Percentiles rank a stretch among this genome's conserved stretches.
phyloP scores from a whole-genome alignment of 2,113 vertebrate genomes.

The Trogon surrucura region DNA sequence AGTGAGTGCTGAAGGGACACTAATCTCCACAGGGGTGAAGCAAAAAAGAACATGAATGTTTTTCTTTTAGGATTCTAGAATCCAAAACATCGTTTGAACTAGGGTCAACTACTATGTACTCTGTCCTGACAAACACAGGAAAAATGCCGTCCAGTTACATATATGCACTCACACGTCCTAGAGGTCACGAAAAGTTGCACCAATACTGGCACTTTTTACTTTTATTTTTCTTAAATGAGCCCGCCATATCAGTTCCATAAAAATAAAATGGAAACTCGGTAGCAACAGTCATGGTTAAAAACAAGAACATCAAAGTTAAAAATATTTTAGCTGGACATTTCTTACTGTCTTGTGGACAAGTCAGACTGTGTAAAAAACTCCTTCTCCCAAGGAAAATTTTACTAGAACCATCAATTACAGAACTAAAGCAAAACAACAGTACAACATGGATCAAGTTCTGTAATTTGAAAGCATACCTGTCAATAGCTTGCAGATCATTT shows the following conservation, averaged over 20 bases:
- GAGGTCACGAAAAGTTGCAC: background rate
- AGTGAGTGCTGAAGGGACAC: background rate
- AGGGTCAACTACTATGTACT: background rate
- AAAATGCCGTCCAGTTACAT: background rate
- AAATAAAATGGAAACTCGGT: background rate
- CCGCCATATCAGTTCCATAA: background rate
- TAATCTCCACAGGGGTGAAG: background rate
- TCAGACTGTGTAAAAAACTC: background rate
- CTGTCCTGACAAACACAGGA: background rate
- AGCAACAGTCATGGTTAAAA: background rate
- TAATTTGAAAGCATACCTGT: constrained; percentile 80
- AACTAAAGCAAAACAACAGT: background rate
- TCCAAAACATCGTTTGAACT: background rate
- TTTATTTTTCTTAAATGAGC: background rate
- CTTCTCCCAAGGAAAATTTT: background rate
- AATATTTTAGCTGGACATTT: background rate
- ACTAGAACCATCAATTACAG: background rate
- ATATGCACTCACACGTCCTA: background rate
- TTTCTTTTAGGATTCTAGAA: background rate
- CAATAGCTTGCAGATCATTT: constrained; percentile 96
- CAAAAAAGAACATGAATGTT: background rate
- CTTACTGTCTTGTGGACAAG: background rate
- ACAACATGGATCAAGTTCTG: background rate
- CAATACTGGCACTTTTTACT: background rate
- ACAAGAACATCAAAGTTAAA: background rate